Evolutionary conservation across 2,797 vertebrate species (phyloP), one percentile per base, ranked within the genome.

Genomic region (Gouania willdenowi): DNA sequence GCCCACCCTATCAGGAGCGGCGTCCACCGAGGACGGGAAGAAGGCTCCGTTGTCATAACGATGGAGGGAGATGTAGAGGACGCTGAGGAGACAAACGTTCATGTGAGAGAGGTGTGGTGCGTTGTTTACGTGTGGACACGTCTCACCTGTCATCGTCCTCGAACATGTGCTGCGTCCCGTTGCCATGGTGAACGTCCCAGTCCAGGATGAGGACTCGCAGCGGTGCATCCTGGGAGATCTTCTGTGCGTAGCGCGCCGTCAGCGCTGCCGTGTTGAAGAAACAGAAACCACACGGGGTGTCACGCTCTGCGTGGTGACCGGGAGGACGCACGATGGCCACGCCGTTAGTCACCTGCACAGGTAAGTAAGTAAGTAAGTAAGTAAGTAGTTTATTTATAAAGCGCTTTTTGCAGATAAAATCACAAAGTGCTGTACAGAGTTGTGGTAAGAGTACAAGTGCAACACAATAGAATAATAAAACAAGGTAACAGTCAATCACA

Each of bases 171-270:
- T 95, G 93, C 0, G 91, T 95, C 27, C 93, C 93, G 14, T 95
- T 95, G 58, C 93, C 93, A 1, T 95, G 93, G 71, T 95, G 93
- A 43, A 95, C 77, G 2, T 95, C 93, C 93, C 93, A 95, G 71
- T 95, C 93, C 20, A 95, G 67, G 15, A 95, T 92, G 33, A 95
- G 86, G 27, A 95, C 86, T n/a, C 92, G 86, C 9, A 83, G 57
- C 4, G 26, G 41, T 2, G 79, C 40, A 25, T 61, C 35, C 0
- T 68, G 62, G 40, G 79, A 81, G 22, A 89, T 51, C 24, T 73
- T 71, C 61, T 95, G 92, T 1, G 92, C 92, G 1, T 92, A 86
- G 13, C 90, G 90, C 7, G 93, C 92, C 0, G 90, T 63, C 13
- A 95, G 79, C 0, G 93, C 89, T 0, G 88, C 91, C 0, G 89